Percentiles rank a stretch among this genome's conserved stretches.
Evolutionary conservation across 2,888 invertebrate species (phyloP).

Genomic region (Erebia ligea): DNA sequence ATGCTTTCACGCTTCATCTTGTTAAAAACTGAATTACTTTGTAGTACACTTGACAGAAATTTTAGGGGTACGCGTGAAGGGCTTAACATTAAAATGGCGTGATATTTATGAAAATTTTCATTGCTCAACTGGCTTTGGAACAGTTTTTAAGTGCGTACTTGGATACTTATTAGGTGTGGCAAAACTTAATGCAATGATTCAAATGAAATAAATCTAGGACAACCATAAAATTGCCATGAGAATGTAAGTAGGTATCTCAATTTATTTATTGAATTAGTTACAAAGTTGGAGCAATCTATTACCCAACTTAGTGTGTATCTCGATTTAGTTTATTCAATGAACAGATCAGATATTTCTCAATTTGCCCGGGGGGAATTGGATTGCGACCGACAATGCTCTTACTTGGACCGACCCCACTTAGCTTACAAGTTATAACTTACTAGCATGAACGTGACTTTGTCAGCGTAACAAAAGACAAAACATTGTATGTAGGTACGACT

Average conservation of each 20-base stretch:
- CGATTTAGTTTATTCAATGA: conserved; percentile 22
- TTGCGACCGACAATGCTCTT: conserved; percentile 16
- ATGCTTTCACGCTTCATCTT: conserved; percentile 51
- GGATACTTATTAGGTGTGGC: conserved; percentile 3
- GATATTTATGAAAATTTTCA: conserved; percentile 8
- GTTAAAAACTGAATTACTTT: conserved; percentile 49
- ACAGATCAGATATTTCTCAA: conserved; percentile 25
- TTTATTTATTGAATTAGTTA: conserved; percentile 21
- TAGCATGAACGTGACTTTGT: conserved; percentile 5
- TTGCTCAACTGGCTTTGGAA: too few relatives aligned
- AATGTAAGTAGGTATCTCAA: conserved; percentile 8
- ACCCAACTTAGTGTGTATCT: conserved; percentile 15
- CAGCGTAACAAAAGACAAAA: not conserved
- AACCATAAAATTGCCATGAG: conserved; percentile 20
- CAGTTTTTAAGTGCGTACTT: not conserved
- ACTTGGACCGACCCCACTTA: conserved; percentile 16
- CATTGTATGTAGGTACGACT: not conserved
- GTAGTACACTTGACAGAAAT: conserved; percentile 41
- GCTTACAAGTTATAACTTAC: conserved; percentile 21
- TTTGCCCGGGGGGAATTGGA: conserved; percentile 22
- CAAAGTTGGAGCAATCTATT: conserved; percentile 17
- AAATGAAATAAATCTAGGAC: conserved; percentile 14
- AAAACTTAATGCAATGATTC: conserved; percentile 10
- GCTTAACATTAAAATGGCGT: conserved; percentile 17
- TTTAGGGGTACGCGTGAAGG: conserved; percentile 25